Evolutionary conservation across 2,888 invertebrate genomes (phyloP), one percentile per base, ranked within the genome.

Genomic region (Lamellibrachia columna): DNA sequence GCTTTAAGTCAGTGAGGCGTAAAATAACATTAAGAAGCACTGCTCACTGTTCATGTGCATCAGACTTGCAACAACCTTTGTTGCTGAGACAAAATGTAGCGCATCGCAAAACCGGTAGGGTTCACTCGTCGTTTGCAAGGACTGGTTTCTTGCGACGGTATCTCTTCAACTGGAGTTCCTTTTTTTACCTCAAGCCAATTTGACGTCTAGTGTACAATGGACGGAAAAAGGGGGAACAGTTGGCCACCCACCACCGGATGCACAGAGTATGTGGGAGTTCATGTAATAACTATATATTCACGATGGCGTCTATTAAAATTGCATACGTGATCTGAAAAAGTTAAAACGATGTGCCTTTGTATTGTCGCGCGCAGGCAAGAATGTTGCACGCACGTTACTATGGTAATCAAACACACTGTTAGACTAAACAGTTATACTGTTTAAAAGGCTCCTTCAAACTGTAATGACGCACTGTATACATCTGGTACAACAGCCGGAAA

Each of bases 81-180:
- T 75, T 22, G 75, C 22, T 75, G 75, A 75, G 22, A 4, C 75
- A 75, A 75, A 75, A 3, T 75, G 0, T 75, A 22, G 6, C 75
- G n/a, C 58, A 15, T 58, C 15, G 8, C 58, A 58, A 58, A 58
- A 8, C 75, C 75, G 75, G 75, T n/a, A 75, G 75, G 75, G 75
- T 75, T 75, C 75, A 75, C 3, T 75, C 15, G 75, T 75, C n/a
- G 40, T 75, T 22, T 11, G n/a, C 75, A 22, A 75, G 75, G n/a
- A 75, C 75, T 75, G 75, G 75, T 75, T 75, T 75, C 75, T 75
- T 15, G 75, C 75, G 22, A 75, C 75, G 75, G 75, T 75, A 75
- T 6, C 75, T 11, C 75, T 75, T 75, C 75, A 40, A 40, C 40
- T 40, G 40, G 75, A 75, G 75, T n/a, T 15, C 15, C 22, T 22